Evolutionary conservation across 2,797 vertebrate species (phyloP), one percentile per base, ranked within the genome.

Genomic region (Heteromormyrus szaboi): DNA sequence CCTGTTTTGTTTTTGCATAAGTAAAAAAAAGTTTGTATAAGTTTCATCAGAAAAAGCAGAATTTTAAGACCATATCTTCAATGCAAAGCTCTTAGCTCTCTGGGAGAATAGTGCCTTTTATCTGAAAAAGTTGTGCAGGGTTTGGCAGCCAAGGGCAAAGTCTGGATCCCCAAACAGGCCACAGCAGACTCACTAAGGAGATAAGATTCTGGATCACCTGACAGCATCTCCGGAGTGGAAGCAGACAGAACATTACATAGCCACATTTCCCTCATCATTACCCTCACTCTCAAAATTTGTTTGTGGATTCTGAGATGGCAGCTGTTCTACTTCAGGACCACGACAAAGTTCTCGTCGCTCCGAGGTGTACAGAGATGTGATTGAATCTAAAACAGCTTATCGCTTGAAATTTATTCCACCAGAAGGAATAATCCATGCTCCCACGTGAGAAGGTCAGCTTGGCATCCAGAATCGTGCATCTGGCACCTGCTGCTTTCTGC

Each of bases 221-320:
- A 51, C 83, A 25, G 79, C 88, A 86, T 89, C 89, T 91, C 91
- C 89, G 90, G 91, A 92, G 90, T 79, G 53, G 17, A 87, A 62
- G 79, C 11, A 25, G 48, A 87, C 86, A 87, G 62, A 56, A 68
- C 87, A 88, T 65, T 62, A 59, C 90, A 89, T 56, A 91, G 51
- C 87, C 79, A 33, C 89, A 59, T 41, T 41, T 33, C 54, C 90
- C 87, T 65, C 7, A n/a, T 72, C 85, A 91, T 87, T 88, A 88
- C 53, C 56, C 12, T 89, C 93, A 59, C 88, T 89, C 87, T 90
- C 87, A 86, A 65, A 90, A 90, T 92, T 89, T 92, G 91, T 90
- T 68, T 50, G 89, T 85, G 65, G 86, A 90, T 89, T 89, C 85
- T 62, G 93, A 89, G 89, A 90, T 51, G 93, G 89, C 93, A 93